phyloP scores from a whole-genome alignment of 2,888 invertebrate species.

The Cephus pygmeus region DNA sequence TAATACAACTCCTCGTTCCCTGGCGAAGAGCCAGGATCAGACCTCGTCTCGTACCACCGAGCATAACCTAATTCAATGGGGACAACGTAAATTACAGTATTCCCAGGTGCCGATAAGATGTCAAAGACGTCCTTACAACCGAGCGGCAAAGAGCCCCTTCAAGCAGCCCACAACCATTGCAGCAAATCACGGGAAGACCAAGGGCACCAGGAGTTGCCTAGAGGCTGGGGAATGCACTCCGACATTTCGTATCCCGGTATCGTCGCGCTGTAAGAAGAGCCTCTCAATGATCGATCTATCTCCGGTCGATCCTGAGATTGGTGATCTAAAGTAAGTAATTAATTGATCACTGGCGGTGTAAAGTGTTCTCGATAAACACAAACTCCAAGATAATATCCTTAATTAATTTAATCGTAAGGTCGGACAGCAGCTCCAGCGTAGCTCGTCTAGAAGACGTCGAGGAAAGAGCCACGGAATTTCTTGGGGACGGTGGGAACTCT shows the following conservation, averaged over 20 bases:
- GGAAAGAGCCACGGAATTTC: constrained; percentile 26
- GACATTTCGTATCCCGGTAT: constrained; percentile 23
- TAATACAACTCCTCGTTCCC: constrained; percentile 16
- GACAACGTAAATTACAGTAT: constrained; percentile 41
- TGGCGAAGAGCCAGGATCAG: constrained; percentile 22
- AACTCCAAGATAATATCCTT: background rate
- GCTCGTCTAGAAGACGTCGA: constrained; percentile 31
- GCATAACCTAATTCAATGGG: constrained; percentile 35
- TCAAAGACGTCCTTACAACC: constrained; percentile 40
- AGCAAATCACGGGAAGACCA: constrained; percentile 16
- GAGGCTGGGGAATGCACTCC: constrained; percentile 13
- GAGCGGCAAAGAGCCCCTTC: constrained; percentile 36
- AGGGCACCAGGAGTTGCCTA: constrained; percentile 13
- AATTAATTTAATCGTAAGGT: constrained; percentile 17
- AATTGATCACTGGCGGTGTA: background rate
- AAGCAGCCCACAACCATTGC: constrained; percentile 30
- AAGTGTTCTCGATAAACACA: background rate
- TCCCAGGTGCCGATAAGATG: constrained; percentile 45
- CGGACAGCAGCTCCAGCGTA: constrained; percentile 26
- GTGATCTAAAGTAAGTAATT: constrained; percentile 39
- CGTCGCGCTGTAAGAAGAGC: constrained; percentile 46
- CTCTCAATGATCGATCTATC: constrained; percentile 56
- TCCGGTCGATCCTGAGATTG: constrained; percentile 36
- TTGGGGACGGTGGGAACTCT: constrained; percentile 31
- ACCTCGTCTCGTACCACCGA: constrained; percentile 24